phyloP scores from a whole-genome alignment of 2,113 vertebrate species.

The Ctenomys sociabilis region DNA sequence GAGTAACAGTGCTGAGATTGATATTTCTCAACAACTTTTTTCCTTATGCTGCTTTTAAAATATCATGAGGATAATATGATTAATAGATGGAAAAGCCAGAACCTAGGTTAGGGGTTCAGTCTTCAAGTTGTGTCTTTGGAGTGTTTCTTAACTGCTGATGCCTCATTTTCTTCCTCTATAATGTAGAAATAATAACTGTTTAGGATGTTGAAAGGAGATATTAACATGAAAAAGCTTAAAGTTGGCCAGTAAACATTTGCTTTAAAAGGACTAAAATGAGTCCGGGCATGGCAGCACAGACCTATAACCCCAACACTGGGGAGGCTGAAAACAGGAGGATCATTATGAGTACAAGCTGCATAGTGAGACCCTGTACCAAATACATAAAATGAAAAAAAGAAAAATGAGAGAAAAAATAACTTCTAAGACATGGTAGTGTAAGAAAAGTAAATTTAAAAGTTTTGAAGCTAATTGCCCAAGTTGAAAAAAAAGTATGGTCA shows the following conservation, averaged over 20 bases:
- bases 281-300: no score
- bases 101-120: not conserved
- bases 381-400: no score
- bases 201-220: not conserved
- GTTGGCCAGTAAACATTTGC: conserved; percentile 34
- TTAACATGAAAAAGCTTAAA: conserved; percentile 34
- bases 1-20: conserved; percentile 78
- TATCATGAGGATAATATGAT: conserved; percentile 25
- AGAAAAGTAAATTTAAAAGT: not conserved
- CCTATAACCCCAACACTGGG: no score
- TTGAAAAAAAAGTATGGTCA: not conserved
- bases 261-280: not conserved
- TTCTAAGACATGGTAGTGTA: not conserved
- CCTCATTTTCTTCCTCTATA: not conserved
- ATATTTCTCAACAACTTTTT: conserved; percentile 34
- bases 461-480: not conserved
- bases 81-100: conserved; percentile 14
- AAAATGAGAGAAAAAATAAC: no score
- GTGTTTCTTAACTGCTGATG: not conserved
- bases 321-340: no score
- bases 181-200: not conserved
- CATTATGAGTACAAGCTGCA: no score
- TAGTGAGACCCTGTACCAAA: no score
- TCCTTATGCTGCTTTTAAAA: conserved; percentile 33
- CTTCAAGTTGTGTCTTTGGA: not conserved